A percentile compares a stretch with the other conserved stretches of the same genome.
Conservation (phyloP, 2,797 vertebrate genomes). For the Peromyscus attwateri region DNA sequence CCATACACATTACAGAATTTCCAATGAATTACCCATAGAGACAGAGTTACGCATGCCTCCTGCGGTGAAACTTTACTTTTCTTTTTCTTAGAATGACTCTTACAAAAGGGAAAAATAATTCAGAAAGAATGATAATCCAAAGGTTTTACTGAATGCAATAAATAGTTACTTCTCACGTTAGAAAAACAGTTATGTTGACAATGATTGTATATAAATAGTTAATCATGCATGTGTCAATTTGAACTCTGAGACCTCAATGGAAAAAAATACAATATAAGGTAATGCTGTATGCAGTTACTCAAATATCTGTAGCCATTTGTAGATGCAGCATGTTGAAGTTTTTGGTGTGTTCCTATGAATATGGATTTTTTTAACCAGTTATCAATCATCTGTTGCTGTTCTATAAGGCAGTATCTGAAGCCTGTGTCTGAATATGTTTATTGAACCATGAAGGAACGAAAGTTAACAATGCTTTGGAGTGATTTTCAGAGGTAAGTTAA, state of each 20-base stretch:
- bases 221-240: slow-evolving; percentile 63
- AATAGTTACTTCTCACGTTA: slow-evolving; percentile 62
- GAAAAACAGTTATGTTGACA: slow-evolving; percentile 60
- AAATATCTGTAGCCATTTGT: slow-evolving; percentile 1
- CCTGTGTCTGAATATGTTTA: neutral
- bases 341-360: slow-evolving; percentile 49
- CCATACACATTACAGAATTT: slow-evolving; percentile 58
- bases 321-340: neutral
- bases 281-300: neutral
- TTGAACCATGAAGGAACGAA: slow-evolving; percentile 34
- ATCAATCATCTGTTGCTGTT: slow-evolving; percentile 34
- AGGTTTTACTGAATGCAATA: slow-evolving; percentile 48
- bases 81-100: slow-evolving; percentile 39
- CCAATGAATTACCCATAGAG: slow-evolving; percentile 45
- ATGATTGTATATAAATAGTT: slow-evolving; percentile 47
- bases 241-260: slow-evolving; percentile 7
- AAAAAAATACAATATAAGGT: neutral
- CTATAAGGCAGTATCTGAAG: slow-evolving; percentile 52
- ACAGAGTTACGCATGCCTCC: slow-evolving; percentile 51
- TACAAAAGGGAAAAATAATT: neutral
- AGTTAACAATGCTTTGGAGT: neutral
- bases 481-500: slow-evolving; percentile 56
- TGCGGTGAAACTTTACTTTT: slow-evolving; percentile 57
- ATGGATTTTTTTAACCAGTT: slow-evolving; percentile 21
- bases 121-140: slow-evolving; percentile 6